Evolutionary conservation across 2,113 vertebrate species (phyloP).

Genomic region (Bubo blakistoni): DNA sequence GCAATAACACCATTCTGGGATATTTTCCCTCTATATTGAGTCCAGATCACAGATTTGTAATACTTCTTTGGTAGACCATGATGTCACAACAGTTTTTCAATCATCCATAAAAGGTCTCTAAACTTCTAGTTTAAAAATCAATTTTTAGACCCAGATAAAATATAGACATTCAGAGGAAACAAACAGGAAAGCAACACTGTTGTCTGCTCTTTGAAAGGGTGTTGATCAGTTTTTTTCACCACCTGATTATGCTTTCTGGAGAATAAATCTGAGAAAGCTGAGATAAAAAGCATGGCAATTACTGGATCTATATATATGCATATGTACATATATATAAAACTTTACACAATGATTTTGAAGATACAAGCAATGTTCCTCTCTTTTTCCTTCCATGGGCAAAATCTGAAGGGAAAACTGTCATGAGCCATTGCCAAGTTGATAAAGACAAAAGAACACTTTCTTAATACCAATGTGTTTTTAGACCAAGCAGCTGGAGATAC

Average conservation of each 20-base stretch:
- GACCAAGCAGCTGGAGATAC: not conserved
- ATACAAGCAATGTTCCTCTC: slow-evolving; percentile 22
- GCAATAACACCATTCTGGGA: not conserved
- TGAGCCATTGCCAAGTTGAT: not conserved
- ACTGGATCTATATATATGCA: not conserved
- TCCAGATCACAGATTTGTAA: not conserved
- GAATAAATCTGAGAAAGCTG: slow-evolving; percentile 4
- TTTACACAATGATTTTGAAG: slow-evolving; percentile 24
- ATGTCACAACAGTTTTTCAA: fast-evolving
- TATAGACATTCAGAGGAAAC: not conserved
- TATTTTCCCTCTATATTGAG: not conserved
- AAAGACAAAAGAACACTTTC: not conserved
- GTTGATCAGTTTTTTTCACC: slow-evolving; percentile 6
- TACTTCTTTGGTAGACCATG: not conserved
- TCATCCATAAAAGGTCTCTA: not conserved
- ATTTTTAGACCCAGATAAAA: not conserved
- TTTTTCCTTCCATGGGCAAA: not conserved
- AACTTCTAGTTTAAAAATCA: not conserved
- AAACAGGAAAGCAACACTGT: not conserved
- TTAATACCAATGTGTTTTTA: not conserved
- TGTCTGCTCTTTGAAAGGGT: not conserved
- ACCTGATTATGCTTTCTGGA: not conserved
- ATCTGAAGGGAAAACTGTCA: not conserved
- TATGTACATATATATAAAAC: not conserved
- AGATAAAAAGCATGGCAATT: slow-evolving; percentile 15